Evolutionary conservation across 2,797 vertebrate species (phyloP).

Genomic region (Pristis pectinata): DNA sequence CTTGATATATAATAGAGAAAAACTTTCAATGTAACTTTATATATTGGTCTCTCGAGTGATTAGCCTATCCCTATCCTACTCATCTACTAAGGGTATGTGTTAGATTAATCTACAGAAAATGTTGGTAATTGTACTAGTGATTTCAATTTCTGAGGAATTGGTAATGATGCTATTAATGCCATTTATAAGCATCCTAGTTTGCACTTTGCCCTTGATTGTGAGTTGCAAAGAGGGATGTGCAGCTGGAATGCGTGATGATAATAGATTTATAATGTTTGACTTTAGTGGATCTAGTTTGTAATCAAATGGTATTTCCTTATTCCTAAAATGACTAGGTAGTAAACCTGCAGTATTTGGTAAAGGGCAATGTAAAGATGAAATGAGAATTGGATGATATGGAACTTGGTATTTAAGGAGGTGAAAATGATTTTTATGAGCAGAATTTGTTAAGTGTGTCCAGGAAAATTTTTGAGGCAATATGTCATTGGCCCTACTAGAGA

Average conservation of each 20-base stretch:
- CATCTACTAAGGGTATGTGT: background rate
- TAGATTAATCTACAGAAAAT: background rate
- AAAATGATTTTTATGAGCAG: no score
- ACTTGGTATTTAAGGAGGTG: no score
- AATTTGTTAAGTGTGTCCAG: no score
- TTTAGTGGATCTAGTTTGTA: background rate
- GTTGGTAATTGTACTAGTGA: background rate
- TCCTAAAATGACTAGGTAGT: background rate
- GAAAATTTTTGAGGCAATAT: no score
- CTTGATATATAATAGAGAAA: background rate
- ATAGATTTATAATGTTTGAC: background rate
- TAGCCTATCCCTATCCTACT: constrained; percentile 44
- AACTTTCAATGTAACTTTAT: background rate
- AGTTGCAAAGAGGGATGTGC: background rate
- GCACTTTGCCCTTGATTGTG: background rate
- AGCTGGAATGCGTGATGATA: background rate
- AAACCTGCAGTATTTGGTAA: background rate
- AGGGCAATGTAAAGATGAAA: background rate
- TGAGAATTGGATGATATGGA: background rate
- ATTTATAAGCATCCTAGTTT: background rate
- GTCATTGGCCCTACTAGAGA: no score
- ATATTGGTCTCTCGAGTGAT: constrained; percentile 46
- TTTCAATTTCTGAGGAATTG: background rate
- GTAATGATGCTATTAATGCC: background rate
- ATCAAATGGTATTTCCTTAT: background rate